phyloP scores from a whole-genome alignment of 1,140 invertebrate species.

The Neodiprion lecontei region DNA sequence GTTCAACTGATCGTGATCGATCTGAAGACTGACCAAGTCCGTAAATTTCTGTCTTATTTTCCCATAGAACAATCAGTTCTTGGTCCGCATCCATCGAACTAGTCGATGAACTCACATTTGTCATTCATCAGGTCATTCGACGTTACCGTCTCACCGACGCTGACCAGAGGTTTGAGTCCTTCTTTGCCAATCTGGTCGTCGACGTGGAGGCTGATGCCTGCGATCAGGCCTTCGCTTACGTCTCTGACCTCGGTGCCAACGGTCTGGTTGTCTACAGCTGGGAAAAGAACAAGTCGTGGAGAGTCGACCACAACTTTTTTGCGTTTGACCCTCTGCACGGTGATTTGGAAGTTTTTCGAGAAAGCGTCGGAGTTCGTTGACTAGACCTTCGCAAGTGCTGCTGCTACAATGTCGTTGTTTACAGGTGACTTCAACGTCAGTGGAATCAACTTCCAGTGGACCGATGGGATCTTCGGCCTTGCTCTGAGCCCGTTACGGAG shows the following conservation, averaged over 20 bases:
- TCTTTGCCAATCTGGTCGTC: conserved; percentile 76
- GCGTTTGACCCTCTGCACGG: conserved; percentile 78
- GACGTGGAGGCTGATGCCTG: conserved; percentile 73
- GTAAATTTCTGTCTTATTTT: background rate
- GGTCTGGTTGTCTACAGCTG: conserved; percentile 78
- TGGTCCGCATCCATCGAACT: background rate
- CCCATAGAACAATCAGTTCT: background rate
- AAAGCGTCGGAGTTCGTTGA: background rate
- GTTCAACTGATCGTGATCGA: conserved; percentile 74
- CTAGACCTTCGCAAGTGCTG: background rate
- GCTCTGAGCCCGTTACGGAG: conserved; percentile 68
- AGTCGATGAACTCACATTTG: conserved; percentile 7
- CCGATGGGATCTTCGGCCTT: conserved; percentile 76
- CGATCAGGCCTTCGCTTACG: conserved; percentile 75
- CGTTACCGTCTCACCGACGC: conserved; percentile 70
- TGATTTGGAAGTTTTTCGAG: conserved; percentile 28
- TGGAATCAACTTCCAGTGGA: conserved; percentile 80
- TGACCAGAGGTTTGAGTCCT: conserved; percentile 72
- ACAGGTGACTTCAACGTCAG: conserved; percentile 71
- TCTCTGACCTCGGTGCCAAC: conserved; percentile 76
- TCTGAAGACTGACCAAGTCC: conserved; percentile 71
- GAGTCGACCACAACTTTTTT: conserved; percentile 81
- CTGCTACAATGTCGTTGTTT: conserved; percentile 12
- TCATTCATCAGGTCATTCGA: conserved; percentile 60
- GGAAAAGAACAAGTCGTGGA: conserved; percentile 76